Percentiles rank a stretch among this genome's conserved stretches.
Conservation (phyloP, 2,113 vertebrate species). For the Spea multiplicata region DNA sequence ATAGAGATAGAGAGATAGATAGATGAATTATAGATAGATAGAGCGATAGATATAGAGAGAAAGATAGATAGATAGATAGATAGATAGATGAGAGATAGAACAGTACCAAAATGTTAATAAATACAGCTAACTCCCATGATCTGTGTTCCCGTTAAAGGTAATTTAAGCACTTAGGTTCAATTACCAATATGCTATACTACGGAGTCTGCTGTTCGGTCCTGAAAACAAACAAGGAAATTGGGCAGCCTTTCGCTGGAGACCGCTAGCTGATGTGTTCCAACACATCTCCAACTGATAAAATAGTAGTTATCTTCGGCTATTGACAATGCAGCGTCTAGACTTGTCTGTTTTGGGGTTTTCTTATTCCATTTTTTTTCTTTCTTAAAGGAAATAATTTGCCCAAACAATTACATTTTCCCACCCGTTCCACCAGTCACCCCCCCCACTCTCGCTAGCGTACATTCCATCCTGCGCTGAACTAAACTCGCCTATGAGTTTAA, state of each 20-base stretch:
- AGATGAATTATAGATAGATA: no score
- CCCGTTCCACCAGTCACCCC: slow-evolving; percentile 43
- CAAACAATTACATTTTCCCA: slow-evolving; percentile 57
- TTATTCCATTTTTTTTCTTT: slow-evolving; percentile 56
- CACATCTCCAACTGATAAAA: slow-evolving; percentile 71
- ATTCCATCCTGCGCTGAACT: slow-evolving; percentile 61
- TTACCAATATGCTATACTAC: slow-evolving; percentile 34
- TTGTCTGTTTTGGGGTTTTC: slow-evolving; percentile 63
- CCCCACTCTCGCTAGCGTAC: slow-evolving; percentile 39
- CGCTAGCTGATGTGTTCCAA: slow-evolving; percentile 76
- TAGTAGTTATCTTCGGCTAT: slow-evolving; percentile 73
- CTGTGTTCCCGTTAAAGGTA: neutral
- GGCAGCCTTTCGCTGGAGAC: slow-evolving; percentile 57
- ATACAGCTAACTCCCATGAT: no score
- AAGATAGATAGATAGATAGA: no score
- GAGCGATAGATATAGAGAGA: no score
- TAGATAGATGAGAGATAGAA: no score
- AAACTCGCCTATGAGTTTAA: slow-evolving; percentile 59
- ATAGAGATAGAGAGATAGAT: no score
- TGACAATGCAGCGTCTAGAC: slow-evolving; percentile 69
- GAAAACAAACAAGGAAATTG: neutral
- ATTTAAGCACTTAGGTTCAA: neutral
- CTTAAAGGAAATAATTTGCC: slow-evolving; percentile 66
- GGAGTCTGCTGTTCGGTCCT: slow-evolving; percentile 13
- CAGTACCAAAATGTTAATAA: no score